A percentile compares a stretch with the other conserved stretches of the same genome.
These are phyloP conservation scores for Spheniscus mendiculus DNA, from an alignment of 2,113 vertebrate species.

Conservation along the genomic window DNA sequence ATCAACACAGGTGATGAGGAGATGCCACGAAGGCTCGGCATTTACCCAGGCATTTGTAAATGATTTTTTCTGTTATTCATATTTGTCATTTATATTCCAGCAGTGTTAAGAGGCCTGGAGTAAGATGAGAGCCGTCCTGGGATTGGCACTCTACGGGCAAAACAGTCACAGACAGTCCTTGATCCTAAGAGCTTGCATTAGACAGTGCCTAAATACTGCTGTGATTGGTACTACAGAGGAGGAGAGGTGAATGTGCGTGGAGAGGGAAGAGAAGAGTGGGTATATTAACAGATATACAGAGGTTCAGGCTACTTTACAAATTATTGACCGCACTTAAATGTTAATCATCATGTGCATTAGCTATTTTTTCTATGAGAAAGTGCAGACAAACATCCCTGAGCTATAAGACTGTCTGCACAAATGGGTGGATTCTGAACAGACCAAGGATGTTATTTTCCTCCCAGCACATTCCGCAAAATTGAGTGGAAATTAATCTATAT, in stretches of 20 bases:
- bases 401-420: not conserved
- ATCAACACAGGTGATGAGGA: not conserved
- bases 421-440: fast-evolving
- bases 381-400: not conserved
- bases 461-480: not conserved
- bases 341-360: not conserved
- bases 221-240: not conserved
- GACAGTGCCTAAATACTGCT: not conserved
- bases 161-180: not conserved
- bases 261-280: not conserved
- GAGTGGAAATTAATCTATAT: not conserved
- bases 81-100: not conserved
- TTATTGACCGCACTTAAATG: not conserved
- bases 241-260: not conserved
- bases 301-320: not conserved
- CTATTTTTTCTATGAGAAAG: not conserved
- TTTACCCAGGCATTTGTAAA: not conserved
- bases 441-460: not conserved
- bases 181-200: not conserved
- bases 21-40: not conserved
- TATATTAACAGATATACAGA: not conserved
- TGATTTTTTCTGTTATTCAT: not conserved
- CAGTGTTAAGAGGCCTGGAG: not conserved
- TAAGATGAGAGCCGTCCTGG: not conserved
- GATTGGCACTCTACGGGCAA: not conserved